phyloP scores from a whole-genome alignment of 2,888 invertebrate genomes.

The Cephus sareptanus region DNA sequence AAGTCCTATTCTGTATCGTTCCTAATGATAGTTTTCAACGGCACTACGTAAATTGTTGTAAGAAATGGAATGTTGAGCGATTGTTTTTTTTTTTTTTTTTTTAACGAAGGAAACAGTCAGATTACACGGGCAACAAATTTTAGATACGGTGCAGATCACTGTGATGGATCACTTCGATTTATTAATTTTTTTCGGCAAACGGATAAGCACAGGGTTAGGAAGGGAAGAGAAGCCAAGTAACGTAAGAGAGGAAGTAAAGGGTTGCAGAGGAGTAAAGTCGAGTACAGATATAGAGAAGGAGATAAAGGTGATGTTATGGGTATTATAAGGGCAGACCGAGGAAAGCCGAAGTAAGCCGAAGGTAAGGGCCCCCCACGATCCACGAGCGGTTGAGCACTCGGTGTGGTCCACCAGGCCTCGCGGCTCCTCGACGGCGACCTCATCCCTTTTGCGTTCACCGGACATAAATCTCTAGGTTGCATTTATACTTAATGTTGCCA shows the following conservation, averaged over 20 bases:
- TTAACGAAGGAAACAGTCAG: neutral
- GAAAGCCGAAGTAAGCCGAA: conserved; percentile 41
- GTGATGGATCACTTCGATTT: too few relatives aligned
- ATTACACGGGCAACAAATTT: neutral
- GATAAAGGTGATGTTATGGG: neutral
- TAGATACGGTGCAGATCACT: too few relatives aligned
- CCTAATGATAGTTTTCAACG: neutral
- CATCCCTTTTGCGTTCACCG: conserved; percentile 47
- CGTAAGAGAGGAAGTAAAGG: neutral
- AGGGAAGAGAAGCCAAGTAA: neutral
- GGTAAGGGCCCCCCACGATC: conserved; percentile 58
- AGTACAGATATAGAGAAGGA: neutral
- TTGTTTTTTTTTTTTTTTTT: neutral
- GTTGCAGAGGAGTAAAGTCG: neutral
- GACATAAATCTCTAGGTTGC: conserved; percentile 57
- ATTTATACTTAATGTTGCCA: conserved; percentile 60
- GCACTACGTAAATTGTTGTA: neutral
- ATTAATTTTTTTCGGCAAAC: too few relatives aligned
- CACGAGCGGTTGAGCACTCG: conserved; percentile 49
- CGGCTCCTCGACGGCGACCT: conserved; percentile 46
- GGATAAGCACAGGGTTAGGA: neutral
- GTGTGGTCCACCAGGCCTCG: conserved; percentile 60
- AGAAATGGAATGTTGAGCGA: neutral
- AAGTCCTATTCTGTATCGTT: neutral
- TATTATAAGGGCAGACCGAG: neutral